Evolutionary conservation across 1,140 invertebrate genomes (phyloP).

Genomic region (Solenopsis invicta): DNA sequence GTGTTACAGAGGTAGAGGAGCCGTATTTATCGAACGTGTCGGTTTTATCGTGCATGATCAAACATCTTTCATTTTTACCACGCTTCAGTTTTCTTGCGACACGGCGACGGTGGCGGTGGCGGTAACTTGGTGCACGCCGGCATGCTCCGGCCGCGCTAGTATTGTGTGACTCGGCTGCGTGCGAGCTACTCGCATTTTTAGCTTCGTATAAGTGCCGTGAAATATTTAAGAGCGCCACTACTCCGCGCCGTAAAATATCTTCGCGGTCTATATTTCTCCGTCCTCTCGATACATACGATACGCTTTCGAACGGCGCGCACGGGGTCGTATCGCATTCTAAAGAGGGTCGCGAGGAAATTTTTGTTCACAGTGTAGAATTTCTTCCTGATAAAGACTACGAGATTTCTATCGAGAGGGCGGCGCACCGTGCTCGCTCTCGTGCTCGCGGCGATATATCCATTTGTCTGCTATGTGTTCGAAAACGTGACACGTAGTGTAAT

Average conservation of each 20-base stretch:
- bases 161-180: neutral
- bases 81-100: conserved; percentile 10
- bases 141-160: no score
- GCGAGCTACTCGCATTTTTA: conserved; percentile 9
- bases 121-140: neutral
- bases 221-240: conserved; percentile 21
- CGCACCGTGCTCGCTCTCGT: conserved; percentile 19
- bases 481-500: conserved; percentile 66
- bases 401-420: conserved; percentile 62
- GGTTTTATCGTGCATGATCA: conserved; percentile 28
- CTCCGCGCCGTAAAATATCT: neutral
- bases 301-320: conserved; percentile 3
- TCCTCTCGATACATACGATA: neutral
- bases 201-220: neutral
- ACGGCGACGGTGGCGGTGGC: no score
- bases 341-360: conserved; percentile 19
- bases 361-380: neutral
- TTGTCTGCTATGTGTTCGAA: conserved; percentile 46
- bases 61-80: conserved; percentile 9
- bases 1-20: neutral
- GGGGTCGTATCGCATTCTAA: neutral
- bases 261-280: neutral
- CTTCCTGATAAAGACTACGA: conserved; percentile 44
- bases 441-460: conserved; percentile 60
- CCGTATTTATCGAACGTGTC: conserved; percentile 11